phyloP scores from a whole-genome alignment of 2,888 invertebrate species.

The Meiosimyza platycephala region DNA sequence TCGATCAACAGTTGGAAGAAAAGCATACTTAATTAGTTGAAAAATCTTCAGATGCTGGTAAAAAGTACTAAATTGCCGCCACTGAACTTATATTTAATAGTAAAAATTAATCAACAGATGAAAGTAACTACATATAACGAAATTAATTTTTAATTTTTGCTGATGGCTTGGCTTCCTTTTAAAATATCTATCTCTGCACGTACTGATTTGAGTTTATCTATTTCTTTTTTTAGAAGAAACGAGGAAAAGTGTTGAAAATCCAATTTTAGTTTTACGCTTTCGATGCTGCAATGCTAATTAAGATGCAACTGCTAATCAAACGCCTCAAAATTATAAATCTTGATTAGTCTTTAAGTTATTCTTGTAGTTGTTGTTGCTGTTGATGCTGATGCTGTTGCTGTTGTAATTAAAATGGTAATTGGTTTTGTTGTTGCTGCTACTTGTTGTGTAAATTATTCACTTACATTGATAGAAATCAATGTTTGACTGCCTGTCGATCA shows the following conservation, averaged over 20 bases:
- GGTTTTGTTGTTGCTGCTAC: not conserved
- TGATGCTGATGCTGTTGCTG: not conserved
- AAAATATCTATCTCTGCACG: too few relatives aligned
- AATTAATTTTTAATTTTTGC: too few relatives aligned
- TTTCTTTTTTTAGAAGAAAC: too few relatives aligned
- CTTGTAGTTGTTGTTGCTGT: conserved; percentile 12
- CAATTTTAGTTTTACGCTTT: conserved; percentile 1
- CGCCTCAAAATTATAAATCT: not conserved
- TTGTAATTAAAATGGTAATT: not conserved
- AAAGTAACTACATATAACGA: too few relatives aligned
- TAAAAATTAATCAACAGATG: too few relatives aligned
- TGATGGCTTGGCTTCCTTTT: too few relatives aligned
- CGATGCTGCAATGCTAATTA: conserved; percentile 1
- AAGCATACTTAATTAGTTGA: too few relatives aligned
- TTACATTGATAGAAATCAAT: conserved; percentile 15
- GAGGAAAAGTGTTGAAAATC: not conserved
- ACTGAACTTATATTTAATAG: too few relatives aligned
- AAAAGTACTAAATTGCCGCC: too few relatives aligned
- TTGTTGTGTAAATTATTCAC: conserved; percentile 4
- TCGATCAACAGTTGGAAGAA: too few relatives aligned
- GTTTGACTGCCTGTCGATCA: conserved; percentile 5
- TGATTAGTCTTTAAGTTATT: not conserved
- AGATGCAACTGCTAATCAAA: not conserved
- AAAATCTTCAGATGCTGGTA: too few relatives aligned
- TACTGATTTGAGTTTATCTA: too few relatives aligned